These are phyloP conservation scores for Bombus affinis DNA, from an alignment of 1,140 invertebrate genomes.

Conservation along the genomic window DNA sequence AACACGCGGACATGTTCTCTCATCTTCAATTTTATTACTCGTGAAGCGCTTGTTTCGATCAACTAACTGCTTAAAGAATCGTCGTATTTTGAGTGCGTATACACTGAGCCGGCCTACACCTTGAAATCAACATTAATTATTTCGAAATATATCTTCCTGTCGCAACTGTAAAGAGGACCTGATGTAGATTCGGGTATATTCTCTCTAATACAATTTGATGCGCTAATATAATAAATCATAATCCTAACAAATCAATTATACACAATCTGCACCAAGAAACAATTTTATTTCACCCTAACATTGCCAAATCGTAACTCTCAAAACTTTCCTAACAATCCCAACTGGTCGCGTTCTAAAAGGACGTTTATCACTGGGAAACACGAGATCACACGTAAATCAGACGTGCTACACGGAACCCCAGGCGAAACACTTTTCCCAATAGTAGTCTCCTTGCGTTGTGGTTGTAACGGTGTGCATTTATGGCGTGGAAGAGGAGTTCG, in stretches of 20 bases:
- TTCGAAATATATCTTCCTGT: not conserved
- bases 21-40: slow-evolving; percentile 42
- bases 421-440: slow-evolving; percentile 36
- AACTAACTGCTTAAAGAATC: no score
- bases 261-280: not conserved
- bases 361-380: slow-evolving; percentile 2
- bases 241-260: not conserved
- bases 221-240: not conserved
- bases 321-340: not conserved
- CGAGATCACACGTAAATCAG: slow-evolving; percentile 1
- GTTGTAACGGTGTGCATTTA: slow-evolving; percentile 48
- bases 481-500: slow-evolving; percentile 62
- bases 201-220: no score
- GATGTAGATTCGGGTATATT: not conserved
- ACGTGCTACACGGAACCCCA: not conserved
- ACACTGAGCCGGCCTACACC: not conserved
- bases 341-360: not conserved
- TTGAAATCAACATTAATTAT: not conserved
- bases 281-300: not conserved
- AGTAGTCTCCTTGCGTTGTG: slow-evolving; percentile 20
- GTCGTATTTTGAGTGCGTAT: not conserved
- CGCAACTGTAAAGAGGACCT: not conserved
- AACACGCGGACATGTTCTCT: slow-evolving; percentile 11
- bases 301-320: not conserved
- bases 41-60: not conserved